Conservation (phyloP, 2,113 vertebrate species). For the Lontra canadensis region DNA sequence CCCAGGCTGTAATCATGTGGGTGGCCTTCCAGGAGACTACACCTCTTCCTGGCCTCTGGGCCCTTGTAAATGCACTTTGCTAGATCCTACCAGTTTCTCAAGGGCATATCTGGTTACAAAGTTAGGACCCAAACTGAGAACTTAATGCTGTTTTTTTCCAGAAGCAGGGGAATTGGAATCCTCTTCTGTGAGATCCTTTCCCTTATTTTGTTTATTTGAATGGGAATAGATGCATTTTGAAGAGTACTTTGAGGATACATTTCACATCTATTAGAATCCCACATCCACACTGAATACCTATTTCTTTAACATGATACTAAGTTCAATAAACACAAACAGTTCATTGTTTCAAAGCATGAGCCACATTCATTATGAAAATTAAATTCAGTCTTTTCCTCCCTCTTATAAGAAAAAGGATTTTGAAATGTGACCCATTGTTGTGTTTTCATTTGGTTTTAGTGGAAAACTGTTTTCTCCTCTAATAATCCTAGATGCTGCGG, state of each 20-base stretch:
- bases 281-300: background rate
- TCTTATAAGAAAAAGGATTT: background rate
- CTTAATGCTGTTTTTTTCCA: background rate
- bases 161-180: background rate
- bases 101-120: background rate
- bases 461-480: background rate
- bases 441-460: slow-evolving; percentile 3
- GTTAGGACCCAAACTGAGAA: background rate
- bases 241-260: background rate
- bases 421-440: background rate
- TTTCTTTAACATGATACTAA: background rate
- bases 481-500: background rate
- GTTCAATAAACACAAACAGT: slow-evolving; percentile 35
- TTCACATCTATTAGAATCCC: slow-evolving; percentile 26
- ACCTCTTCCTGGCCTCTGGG: background rate
- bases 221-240: background rate
- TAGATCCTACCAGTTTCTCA: background rate
- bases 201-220: background rate
- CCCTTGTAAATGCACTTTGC: background rate
- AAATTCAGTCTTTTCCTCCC: background rate
- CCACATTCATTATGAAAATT: slow-evolving; percentile 3
- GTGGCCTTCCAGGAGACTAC: background rate
- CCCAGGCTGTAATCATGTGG: background rate
- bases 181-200: background rate
- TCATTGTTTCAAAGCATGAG: slow-evolving; percentile 32